Evolutionary conservation across 2,113 vertebrate genomes (phyloP).

Genomic region (Chionomys nivalis): DNA sequence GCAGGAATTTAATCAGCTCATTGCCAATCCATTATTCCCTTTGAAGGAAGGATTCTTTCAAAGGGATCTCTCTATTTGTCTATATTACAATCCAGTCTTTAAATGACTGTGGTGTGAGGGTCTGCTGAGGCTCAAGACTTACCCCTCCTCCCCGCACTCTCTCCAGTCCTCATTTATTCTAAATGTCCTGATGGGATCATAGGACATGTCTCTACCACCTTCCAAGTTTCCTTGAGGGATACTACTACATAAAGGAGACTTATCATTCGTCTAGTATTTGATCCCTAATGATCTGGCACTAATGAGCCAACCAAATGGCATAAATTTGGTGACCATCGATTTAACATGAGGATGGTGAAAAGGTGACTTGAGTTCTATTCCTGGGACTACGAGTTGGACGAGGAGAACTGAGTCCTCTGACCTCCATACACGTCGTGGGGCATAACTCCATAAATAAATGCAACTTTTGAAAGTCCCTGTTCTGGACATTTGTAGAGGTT

Average conservation of each 20-base stretch:
- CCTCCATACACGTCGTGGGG: background rate
- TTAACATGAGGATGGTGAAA: background rate
- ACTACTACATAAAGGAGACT: background rate
- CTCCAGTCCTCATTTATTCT: slow-evolving; percentile 38
- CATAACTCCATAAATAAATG: background rate
- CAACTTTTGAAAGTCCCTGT: background rate
- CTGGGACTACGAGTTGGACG: background rate
- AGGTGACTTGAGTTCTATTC: background rate
- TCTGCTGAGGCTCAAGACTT: background rate
- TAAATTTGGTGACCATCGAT: background rate
- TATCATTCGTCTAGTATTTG: background rate
- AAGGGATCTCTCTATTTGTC: slow-evolving; percentile 9
- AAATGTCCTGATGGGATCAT: background rate
- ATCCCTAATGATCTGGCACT: background rate
- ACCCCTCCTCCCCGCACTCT: background rate
- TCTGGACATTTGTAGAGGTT: background rate
- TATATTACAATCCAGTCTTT: background rate
- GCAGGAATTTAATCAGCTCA: slow-evolving; percentile 54
- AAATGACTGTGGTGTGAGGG: background rate
- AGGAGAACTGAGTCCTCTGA: background rate
- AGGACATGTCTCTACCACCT: background rate
- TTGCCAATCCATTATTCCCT: slow-evolving; percentile 34
- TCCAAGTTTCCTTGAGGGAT: slow-evolving; percentile 40
- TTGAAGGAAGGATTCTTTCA: slow-evolving; percentile 47
- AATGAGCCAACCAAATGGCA: background rate